A percentile compares a stretch with the other conserved stretches of the same genome.
Evolutionary conservation across 2,888 invertebrate species (phyloP).

Genomic region (Asteroscopus sphinx): DNA sequence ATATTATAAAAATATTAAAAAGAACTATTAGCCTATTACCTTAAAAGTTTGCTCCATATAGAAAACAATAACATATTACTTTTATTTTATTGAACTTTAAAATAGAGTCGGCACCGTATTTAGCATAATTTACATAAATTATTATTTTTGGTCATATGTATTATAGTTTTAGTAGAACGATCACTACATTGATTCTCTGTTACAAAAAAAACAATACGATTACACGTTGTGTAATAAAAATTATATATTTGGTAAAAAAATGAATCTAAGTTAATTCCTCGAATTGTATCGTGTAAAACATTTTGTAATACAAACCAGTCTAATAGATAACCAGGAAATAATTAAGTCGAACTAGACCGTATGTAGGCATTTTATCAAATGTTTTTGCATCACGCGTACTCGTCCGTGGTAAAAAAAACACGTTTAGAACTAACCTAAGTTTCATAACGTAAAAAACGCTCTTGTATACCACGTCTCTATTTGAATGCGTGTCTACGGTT

Average conservation of each 20-base stretch:
- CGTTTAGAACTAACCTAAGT: constrained; percentile 44
- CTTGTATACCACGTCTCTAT: background rate
- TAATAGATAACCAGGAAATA: constrained; percentile 46
- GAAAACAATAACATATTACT: too few relatives aligned
- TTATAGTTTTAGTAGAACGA: too few relatives aligned
- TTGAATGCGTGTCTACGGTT: background rate
- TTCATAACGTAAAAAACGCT: constrained; percentile 33
- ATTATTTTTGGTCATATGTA: too few relatives aligned
- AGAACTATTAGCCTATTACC: too few relatives aligned
- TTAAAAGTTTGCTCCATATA: too few relatives aligned
- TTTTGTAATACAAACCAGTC: constrained; percentile 35
- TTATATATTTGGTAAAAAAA: background rate
- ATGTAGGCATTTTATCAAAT: constrained; percentile 48
- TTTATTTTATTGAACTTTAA: too few relatives aligned
- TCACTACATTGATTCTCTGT: too few relatives aligned
- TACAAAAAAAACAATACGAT: too few relatives aligned
- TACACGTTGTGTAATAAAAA: background rate
- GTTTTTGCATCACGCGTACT: constrained; percentile 50
- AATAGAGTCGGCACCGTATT: too few relatives aligned
- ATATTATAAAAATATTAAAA: too few relatives aligned
- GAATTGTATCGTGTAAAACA: constrained; percentile 11
- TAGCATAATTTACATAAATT: too few relatives aligned
- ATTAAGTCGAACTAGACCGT: constrained; percentile 27
- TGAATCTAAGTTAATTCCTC: constrained; percentile 12
- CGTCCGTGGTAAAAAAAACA: constrained; percentile 43